phyloP scores from a whole-genome alignment of 1,140 invertebrate species.

The Temnothorax longispinosus region DNA sequence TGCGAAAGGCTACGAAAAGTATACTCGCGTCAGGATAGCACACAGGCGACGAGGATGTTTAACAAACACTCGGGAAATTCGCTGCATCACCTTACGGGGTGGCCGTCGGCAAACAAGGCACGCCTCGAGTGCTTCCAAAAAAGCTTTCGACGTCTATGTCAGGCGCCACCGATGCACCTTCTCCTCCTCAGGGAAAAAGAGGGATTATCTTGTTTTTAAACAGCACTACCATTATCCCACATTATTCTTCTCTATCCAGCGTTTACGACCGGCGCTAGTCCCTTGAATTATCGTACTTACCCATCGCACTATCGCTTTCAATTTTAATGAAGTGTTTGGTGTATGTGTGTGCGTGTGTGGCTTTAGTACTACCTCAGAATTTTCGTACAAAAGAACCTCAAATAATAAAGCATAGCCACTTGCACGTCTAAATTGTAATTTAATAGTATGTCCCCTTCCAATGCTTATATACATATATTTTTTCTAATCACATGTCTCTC shows the following conservation, averaged over 20 bases:
- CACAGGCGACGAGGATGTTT: conserved; percentile 69
- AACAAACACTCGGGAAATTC: conserved; percentile 77
- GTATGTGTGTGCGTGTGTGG: too few species aligned
- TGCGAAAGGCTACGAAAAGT: conserved; percentile 52
- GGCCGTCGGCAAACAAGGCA: conserved; percentile 70
- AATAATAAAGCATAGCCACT: neutral
- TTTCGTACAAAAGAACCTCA: neutral
- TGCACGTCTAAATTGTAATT: neutral
- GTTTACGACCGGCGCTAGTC: conserved; percentile 26
- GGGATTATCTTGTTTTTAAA: conserved; percentile 53
- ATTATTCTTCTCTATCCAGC: conserved; percentile 9
- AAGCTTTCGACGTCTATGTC: conserved; percentile 53
- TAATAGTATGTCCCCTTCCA: neutral
- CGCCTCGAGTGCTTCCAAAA: conserved; percentile 72
- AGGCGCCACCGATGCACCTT: conserved; percentile 52
- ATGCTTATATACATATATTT: neutral
- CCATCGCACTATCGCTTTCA: conserved; percentile 7
- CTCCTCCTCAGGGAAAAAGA: neutral
- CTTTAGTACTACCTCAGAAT: neutral
- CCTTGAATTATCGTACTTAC: conserved; percentile 28
- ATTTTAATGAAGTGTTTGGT: neutral
- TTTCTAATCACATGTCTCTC: neutral
- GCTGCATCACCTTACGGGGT: conserved; percentile 73
- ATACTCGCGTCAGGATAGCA: conserved; percentile 56
- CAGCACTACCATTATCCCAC: conserved; percentile 42